A percentile compares a stretch with the other conserved stretches of the same genome.
These are phyloP conservation scores for Petrolisthes manimaculis DNA, from an alignment of 2,888 invertebrate genomes.

Conservation along the genomic window DNA sequence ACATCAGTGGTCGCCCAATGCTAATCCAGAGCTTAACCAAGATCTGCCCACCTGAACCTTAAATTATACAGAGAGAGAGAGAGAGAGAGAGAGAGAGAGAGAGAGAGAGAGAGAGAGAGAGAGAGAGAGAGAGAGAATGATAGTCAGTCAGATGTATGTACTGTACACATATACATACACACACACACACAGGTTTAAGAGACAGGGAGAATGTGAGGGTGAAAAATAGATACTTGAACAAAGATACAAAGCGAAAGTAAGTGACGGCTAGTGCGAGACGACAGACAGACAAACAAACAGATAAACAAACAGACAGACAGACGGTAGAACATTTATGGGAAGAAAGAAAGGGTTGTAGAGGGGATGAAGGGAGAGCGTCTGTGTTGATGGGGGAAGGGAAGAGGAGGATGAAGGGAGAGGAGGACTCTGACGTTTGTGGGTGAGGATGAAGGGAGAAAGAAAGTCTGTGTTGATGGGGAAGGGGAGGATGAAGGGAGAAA, in stretches of 20 bases:
- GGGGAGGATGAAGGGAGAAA: not conserved
- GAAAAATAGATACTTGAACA: too few species aligned
- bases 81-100: slow-evolving; percentile 10
- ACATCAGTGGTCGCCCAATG: slow-evolving; percentile 8
- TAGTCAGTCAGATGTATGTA: too few species aligned
- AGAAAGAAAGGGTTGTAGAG: not conserved
- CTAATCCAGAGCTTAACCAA: slow-evolving; percentile 35
- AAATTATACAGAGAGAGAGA: too few species aligned
- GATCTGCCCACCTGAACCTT: slow-evolving; percentile 27
- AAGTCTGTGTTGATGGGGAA: not conserved
- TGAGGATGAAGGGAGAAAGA: not conserved
- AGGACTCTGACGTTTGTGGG: too few species aligned
- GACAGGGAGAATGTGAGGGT: too few species aligned
- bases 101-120: slow-evolving; percentile 11
- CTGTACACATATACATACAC: too few species aligned
- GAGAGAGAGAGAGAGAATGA: not conserved
- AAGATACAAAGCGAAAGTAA: too few species aligned
- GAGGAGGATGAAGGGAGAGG: not conserved
- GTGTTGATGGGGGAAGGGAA: not conserved
- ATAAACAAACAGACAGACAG: too few species aligned
- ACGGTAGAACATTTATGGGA: too few species aligned
- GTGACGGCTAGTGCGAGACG: too few species aligned
- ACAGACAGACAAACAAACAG: too few species aligned
- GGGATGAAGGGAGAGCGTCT: not conserved
- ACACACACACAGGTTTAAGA: too few species aligned